Conservation (phyloP, 2,113 vertebrate species). For the Empidonax alnorum region DNA sequence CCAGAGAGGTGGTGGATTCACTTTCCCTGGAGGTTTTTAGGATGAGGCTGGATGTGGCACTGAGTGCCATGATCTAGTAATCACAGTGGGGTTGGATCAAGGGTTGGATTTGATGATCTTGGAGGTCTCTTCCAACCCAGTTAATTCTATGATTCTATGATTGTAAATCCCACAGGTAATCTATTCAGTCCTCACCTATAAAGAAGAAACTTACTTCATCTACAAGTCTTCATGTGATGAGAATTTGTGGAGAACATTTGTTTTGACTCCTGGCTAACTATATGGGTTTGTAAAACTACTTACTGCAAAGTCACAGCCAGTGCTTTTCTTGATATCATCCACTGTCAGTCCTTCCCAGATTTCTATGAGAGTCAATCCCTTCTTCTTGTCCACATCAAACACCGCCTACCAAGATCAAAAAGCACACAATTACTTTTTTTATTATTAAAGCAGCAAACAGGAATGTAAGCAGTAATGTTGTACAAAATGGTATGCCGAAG, state of each 20-base stretch:
- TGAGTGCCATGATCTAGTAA: too few relatives aligned
- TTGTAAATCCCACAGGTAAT: background rate
- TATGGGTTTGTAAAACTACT: slow-evolving; percentile 59
- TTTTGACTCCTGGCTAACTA: background rate
- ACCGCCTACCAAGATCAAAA: slow-evolving; percentile 82
- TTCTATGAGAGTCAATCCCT: slow-evolving; percentile 91
- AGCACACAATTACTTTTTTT: background rate
- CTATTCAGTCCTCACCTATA: background rate
- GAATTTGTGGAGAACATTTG: background rate
- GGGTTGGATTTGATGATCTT: too few relatives aligned
- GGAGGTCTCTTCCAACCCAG: too few relatives aligned
- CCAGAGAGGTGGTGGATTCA: too few relatives aligned
- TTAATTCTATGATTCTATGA: too few relatives aligned
- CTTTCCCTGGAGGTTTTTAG: too few relatives aligned
- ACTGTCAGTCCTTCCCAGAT: slow-evolving; percentile 90
- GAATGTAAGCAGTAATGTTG: background rate
- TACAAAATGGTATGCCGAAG: background rate
- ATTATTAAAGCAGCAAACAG: background rate
- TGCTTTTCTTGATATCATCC: slow-evolving; percentile 92
- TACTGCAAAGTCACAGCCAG: slow-evolving; percentile 89
- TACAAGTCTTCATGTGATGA: background rate
- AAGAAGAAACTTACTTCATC: background rate
- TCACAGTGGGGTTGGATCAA: too few relatives aligned
- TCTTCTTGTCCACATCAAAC: slow-evolving; percentile 92
- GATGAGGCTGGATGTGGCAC: too few relatives aligned